Conservation (phyloP, 1,140 invertebrate species). For the Drosophila obscura region DNA sequence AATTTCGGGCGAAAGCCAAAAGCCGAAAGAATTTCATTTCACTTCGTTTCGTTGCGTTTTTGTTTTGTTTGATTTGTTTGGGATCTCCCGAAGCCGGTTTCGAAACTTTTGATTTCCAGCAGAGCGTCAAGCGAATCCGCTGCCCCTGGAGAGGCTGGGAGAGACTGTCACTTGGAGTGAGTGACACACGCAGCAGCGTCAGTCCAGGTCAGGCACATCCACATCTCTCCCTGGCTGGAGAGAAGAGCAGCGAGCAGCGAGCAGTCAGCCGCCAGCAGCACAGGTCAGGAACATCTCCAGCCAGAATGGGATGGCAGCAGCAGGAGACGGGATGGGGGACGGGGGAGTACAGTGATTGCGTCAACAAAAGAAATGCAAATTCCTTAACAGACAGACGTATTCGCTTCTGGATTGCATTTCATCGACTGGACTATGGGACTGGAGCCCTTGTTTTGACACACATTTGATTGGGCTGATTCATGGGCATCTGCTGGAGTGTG, state of each 20-base stretch:
- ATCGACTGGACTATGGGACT: slow-evolving; percentile 45
- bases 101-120: slow-evolving; percentile 53
- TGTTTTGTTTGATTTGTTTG: slow-evolving; percentile 35
- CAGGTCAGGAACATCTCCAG: slow-evolving; percentile 45
- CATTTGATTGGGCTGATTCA: slow-evolving; percentile 55
- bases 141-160: slow-evolving; percentile 26
- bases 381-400: slow-evolving; percentile 3
- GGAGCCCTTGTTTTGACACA: slow-evolving; percentile 56
- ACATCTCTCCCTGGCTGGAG: slow-evolving; percentile 7
- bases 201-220: slow-evolving; percentile 52
- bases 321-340: background rate
- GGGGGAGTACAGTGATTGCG: slow-evolving; percentile 25
- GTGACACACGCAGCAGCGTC: slow-evolving; percentile 65
- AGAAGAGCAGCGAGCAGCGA: no score
- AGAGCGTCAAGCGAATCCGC: slow-evolving; percentile 42
- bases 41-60: slow-evolving; percentile 29
- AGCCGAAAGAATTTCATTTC: slow-evolving; percentile 51
- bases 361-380: slow-evolving; percentile 66
- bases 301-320: no score
- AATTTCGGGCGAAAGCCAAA: slow-evolving; percentile 53
- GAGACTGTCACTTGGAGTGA: slow-evolving; percentile 49
- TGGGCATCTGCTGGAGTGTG: slow-evolving; percentile 40
- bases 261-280: slow-evolving; percentile 14
- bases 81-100: slow-evolving; percentile 64
- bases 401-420: slow-evolving; percentile 14